These are phyloP conservation scores for Oopsacas minuta DNA, from an alignment of 37 sponge, comb jelly and placozoan genomes.

Conservation along the genomic window DNA sequence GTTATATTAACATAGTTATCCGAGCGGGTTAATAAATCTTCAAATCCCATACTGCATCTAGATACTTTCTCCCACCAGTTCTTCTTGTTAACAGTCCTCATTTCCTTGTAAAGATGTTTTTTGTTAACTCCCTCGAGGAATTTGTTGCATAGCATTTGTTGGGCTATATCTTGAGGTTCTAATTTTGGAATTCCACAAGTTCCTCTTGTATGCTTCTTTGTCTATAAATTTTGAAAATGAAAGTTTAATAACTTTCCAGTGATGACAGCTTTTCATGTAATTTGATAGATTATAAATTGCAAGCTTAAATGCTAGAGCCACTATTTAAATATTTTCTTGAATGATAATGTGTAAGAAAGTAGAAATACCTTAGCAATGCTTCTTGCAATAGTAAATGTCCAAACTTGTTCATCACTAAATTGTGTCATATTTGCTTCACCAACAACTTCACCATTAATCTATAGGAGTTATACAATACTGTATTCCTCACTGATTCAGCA, in stretches of 20 bases:
- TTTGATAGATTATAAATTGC: too few relatives aligned
- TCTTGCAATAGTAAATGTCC: conserved; percentile 12
- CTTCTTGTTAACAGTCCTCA: not conserved
- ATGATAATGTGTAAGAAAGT: too few relatives aligned
- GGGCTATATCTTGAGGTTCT: too few relatives aligned
- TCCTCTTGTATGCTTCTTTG: not conserved
- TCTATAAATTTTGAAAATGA: not conserved
- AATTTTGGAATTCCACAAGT: not conserved
- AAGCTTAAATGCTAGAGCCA: too few relatives aligned
- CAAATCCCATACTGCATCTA: not conserved
- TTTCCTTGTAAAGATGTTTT: not conserved
- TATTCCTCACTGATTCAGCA: too few relatives aligned
- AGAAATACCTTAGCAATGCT: not conserved
- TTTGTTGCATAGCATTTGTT: not conserved
- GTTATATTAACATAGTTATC: not conserved
- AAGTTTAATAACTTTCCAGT: not conserved
- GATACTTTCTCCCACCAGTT: not conserved
- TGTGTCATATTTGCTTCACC: not conserved
- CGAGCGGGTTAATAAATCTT: not conserved
- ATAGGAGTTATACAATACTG: too few relatives aligned
- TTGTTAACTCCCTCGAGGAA: not conserved
- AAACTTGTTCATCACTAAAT: not conserved
- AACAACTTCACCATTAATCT: not conserved
- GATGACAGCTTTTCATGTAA: not conserved
- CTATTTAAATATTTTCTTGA: too few relatives aligned